A percentile compares a stretch with the other conserved stretches of the same genome.
phyloP scores from a whole-genome alignment of 92 coral and sea anemone genomes.

The Parazoanthus atlanticus region DNA sequence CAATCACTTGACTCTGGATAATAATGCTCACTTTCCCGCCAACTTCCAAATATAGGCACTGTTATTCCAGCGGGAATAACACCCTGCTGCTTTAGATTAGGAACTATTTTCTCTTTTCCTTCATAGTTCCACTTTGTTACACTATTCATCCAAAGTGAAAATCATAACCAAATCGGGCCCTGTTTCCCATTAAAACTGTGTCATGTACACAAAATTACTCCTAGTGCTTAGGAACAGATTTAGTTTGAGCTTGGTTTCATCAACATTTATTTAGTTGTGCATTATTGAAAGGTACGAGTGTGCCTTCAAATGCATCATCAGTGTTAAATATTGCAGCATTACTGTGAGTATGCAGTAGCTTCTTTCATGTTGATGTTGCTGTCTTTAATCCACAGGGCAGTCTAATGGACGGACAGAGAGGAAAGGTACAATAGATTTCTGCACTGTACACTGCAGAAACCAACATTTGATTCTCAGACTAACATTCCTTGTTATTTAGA shows the following conservation, averaged over 20 bases:
- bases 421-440: constrained; percentile 13
- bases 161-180: too few species aligned
- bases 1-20: too few species aligned
- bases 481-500: background rate
- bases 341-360: background rate
- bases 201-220: background rate
- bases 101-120: too few species aligned
- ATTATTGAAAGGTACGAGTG: too few species aligned
- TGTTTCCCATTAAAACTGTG: too few species aligned
- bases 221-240: background rate
- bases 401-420: constrained; percentile 41
- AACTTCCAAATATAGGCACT: too few species aligned
- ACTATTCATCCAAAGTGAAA: too few species aligned
- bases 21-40: too few species aligned
- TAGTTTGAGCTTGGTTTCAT: background rate
- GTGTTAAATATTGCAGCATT: background rate
- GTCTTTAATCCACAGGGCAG: constrained; percentile 36
- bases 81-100: too few species aligned
- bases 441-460: constrained; percentile 33
- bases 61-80: too few species aligned
- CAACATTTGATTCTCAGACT: background rate
- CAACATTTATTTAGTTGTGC: background rate
- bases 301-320: background rate
- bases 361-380: constrained; percentile 28
- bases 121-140: too few species aligned